Base-by-base conservation (phyloP, 2,113 vertebrate species). In the Salvelinus namaycush region DNA sequence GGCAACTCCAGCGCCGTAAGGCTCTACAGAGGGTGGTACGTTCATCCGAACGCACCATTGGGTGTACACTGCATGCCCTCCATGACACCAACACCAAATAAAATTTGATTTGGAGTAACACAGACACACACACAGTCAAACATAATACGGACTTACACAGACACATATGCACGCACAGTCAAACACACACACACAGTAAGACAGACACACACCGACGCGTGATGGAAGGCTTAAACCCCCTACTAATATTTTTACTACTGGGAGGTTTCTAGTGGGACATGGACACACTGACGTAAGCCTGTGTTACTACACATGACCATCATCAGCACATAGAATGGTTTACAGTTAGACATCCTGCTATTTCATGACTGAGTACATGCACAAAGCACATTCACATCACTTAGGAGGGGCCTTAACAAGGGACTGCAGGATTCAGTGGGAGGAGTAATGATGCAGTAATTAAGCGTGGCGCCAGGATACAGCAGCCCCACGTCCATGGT, bases 141-240 rank as follows among this genome's bases (percentile, higher is more conserved):
- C 31, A 34, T 34, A 34, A 34, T 34, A 34, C 6, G 1, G 34
- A 34, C 6, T 7, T 34, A 34, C 34, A 34, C 34, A 34, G 34
- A 34, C 34, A 34, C 34, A 34, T 34, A 34, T 7, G 5, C 34
- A 34, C 34, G 1, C 34, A 34, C 6, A 7, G 34, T 7, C 34
- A 34, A 34, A 34, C 34, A 7, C 5, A 34, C 64, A 66, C 12
- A 29, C 13, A 26, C 26, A 26, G 39, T 49, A 22, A 51, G 7
- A 34, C 65, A 59, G 13, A 16, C 54, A 20, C 31, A 5, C 68
- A n/a, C 13, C 24, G 13, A 59, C 54, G 22, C 51, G 24, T 5
- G 51, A 73, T 81, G 86, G 84, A 87, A 89, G 87, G 70, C 49
- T 62, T 69, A 81, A 74, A 34, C 59, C 83, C 67, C 77, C 73